Base-by-base conservation (phyloP, 2,797 vertebrate genomes). In the Bufotes viridis region DNA sequence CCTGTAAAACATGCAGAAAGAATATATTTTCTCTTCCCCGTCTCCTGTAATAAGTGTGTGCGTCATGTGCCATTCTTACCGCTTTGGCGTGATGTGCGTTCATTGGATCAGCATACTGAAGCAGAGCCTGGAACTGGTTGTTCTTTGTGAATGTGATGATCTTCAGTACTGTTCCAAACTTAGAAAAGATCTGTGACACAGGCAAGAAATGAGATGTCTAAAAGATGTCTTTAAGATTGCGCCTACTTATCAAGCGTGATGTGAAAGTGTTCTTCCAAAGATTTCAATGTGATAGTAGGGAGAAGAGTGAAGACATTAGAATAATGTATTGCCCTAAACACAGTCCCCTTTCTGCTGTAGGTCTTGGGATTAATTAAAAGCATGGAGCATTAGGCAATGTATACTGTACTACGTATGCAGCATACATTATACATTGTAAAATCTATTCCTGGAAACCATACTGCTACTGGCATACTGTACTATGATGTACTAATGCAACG, bases 111-210 rank as follows among this genome's bases (percentile, higher is more conserved):
- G 94, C 91, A 94, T 95, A 97, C 51, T 97, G 95, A 60, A 97
- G 94, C 93, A 97, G 93, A 88, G 94, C 95, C 91, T 97, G 96
- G 90, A 97, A 96, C 1, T 95, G 93, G 93, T 95, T 95, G 91
- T 96, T 96, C 93, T 93, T 97, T 90, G 91, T 96, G 92, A 97
- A 97, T 15, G 91, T 96, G 87, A 97, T 92, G 92, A 97, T 97
- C 94, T 95, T 97, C 93, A 96, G 91, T 61, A 97, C 94, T 3
- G 92, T 92, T 90, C 97, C 96, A 94, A 94, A 97, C 91, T 93
- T 96, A 82, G 95, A 96, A 92, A 97, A 97, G 92, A 97, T 92
- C 96, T 97, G 90, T 81, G 78, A 93, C 90, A 85, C 14, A 20
- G 69, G 88, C 74, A 84, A 86, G 51, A 2, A 90, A 80, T 42